These are phyloP conservation scores for Psephotus haematonotus DNA, from an alignment of 2,113 vertebrate species.

Conservation along the genomic window DNA sequence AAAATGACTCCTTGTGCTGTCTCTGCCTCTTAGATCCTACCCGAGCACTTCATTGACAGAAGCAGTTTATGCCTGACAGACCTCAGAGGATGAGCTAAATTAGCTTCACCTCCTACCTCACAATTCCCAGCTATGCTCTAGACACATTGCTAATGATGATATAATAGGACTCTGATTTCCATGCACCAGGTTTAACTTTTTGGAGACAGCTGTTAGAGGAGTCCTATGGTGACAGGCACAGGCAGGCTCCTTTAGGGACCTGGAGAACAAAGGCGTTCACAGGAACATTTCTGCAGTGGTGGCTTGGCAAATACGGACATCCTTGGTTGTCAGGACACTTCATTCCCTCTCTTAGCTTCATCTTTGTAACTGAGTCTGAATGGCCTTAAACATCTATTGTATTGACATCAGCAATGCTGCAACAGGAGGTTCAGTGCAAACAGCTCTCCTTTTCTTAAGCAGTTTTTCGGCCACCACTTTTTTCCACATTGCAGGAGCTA, in stretches of 20 bases:
- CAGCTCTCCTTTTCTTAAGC: neutral
- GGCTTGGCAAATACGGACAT: neutral
- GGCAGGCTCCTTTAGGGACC: neutral
- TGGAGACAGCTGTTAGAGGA: neutral
- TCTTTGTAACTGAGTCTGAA: neutral
- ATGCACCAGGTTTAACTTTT: neutral
- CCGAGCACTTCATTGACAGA: neutral
- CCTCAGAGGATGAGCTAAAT: neutral
- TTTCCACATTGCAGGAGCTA: neutral
- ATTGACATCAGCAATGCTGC: neutral
- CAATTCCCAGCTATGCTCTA: neutral
- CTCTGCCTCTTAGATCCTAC: neutral
- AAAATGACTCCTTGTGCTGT: neutral
- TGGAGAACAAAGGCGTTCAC: neutral
- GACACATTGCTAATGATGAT: neutral
- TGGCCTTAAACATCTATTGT: neutral
- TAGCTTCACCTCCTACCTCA: neutral
- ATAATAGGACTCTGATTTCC: neutral
- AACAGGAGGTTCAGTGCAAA: neutral
- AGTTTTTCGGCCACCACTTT: neutral
- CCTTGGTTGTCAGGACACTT: neutral
- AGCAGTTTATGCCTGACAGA: neutral
- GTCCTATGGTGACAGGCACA: neutral
- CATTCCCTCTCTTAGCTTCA: neutral
- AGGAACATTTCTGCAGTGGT: neutral